Evolutionary conservation across 1,140 invertebrate species (phyloP), one percentile per base, ranked within the genome.

Genomic region (Brachionus asplanchnoidis): DNA sequence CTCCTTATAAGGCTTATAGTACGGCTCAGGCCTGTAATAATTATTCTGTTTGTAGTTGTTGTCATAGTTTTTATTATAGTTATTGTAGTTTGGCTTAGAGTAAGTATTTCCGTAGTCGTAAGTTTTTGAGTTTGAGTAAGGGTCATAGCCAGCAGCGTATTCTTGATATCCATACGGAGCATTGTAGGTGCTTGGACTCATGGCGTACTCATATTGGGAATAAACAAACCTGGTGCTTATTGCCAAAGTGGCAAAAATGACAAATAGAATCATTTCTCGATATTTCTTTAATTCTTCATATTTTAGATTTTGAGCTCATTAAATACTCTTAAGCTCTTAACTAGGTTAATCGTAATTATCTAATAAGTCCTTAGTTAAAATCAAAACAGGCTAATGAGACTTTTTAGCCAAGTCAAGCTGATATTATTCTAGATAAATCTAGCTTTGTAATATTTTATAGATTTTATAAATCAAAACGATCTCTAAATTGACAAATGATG

Each of bases 181-280:
- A 17, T n/a, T 20, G 9, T 73, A 73, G 11, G 36, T 42, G 17
- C 23, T 7, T 42, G 11, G 28, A 20, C 17, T 42, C 40, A 40
- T 68, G n/a, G 66, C 36, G 20, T 73, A 73, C 5, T 42, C 68
- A 73, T 73, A 73, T 73, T 73, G 68, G 9, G 68, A 40, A 40
- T 40, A 6, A 0, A 8, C 68, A 36, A 42, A 12, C 8, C 5
- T 42, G n/a, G 6, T 5, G 5, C n/a, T n/a, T 20, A 73, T 23
- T 9, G 68, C 68, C 17, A 73, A 40, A 8, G 9, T 20, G 36
- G 42, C 11, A 8, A 73, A 73, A 44, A 42, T 6, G n/a, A 40
- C 9, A 20, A 20, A 42, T 3, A 20, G 17, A 40, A 73, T 73
- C 68, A 73, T 73, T 23, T 68, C 32, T 32, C 17, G 4, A 20